Conservation (phyloP, 2,888 invertebrate genomes). For the Copidosoma aretas region DNA sequence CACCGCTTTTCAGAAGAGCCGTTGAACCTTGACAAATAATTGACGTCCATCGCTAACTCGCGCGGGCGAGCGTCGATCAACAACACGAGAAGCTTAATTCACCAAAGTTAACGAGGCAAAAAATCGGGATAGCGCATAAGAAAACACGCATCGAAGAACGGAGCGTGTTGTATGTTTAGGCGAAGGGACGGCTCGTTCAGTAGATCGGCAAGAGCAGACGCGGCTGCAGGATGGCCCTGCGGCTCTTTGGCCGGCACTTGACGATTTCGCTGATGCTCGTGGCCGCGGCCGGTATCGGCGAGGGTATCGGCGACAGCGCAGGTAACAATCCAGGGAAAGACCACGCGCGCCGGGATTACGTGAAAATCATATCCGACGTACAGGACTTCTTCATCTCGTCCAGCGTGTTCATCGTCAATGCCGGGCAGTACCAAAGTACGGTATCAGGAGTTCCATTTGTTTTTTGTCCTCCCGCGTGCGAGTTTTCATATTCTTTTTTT, state of each 20-base stretch:
- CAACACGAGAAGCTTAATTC: too few relatives aligned
- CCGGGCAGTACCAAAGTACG: constrained; percentile 23
- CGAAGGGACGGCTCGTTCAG: background rate
- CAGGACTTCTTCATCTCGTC: constrained; percentile 11
- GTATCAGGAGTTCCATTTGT: too few relatives aligned
- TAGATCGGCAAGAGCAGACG: background rate
- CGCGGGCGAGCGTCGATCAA: too few relatives aligned
- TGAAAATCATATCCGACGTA: constrained; percentile 17
- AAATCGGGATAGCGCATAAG: too few relatives aligned
- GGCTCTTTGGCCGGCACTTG: background rate
- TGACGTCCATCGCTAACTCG: too few relatives aligned
- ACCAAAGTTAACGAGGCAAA: too few relatives aligned
- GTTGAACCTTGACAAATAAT: too few relatives aligned
- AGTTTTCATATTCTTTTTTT: background rate
- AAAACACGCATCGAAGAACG: too few relatives aligned
- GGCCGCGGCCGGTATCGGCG: too few relatives aligned
- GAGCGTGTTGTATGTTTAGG: too few relatives aligned
- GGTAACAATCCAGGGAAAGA: background rate
- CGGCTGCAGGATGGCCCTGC: too few relatives aligned
- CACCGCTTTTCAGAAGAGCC: background rate
- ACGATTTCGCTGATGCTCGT: background rate
- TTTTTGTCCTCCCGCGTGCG: too few relatives aligned
- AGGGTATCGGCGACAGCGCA: background rate
- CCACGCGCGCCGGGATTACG: background rate
- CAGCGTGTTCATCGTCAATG: constrained; percentile 27